A percentile compares a stretch with the other conserved stretches of the same genome.
Conservation (phyloP, 2,797 vertebrate genomes). For the Neostethus bicornis region DNA sequence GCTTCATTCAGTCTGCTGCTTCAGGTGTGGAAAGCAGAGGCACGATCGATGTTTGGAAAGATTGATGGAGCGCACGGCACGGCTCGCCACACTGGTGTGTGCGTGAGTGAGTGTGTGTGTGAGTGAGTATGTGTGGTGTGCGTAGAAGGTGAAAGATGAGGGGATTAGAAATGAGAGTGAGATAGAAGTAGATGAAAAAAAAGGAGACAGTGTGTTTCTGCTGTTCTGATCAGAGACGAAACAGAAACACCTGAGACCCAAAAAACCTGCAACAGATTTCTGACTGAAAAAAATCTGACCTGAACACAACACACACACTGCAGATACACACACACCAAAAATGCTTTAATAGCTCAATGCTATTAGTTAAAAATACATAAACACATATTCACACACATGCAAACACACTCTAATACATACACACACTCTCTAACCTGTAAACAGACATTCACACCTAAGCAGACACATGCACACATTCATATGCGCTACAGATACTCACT, state of each 20-base stretch:
- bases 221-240: constrained; percentile 57
- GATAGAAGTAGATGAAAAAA: constrained; percentile 55
- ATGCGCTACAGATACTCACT: too few relatives aligned
- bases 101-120: constrained; percentile 7
- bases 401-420: too few relatives aligned
- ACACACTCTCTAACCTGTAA: too few relatives aligned
- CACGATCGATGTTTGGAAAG: constrained; percentile 26
- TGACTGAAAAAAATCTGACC: constrained; percentile 51
- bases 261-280: constrained; percentile 59
- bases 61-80: constrained; percentile 47
- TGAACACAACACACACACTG: constrained; percentile 13
- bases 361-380: too few relatives aligned
- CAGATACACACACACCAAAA: constrained; percentile 13
- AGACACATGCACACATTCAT: too few relatives aligned
- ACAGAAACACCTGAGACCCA: constrained; percentile 66
- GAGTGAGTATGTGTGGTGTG: constrained; percentile 9
- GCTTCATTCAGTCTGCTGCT: constrained; percentile 30
- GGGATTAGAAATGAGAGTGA: constrained; percentile 43
- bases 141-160: constrained; percentile 10
- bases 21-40: constrained; percentile 51
- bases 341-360: too few relatives aligned
- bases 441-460: too few relatives aligned
- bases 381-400: too few relatives aligned
- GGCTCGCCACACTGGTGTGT: not conserved
- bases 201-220: constrained; percentile 42